Percentiles rank a stretch among this genome's conserved stretches.
Evolutionary conservation across 1,140 invertebrate genomes (phyloP).

Genomic region (Proales similis): DNA sequence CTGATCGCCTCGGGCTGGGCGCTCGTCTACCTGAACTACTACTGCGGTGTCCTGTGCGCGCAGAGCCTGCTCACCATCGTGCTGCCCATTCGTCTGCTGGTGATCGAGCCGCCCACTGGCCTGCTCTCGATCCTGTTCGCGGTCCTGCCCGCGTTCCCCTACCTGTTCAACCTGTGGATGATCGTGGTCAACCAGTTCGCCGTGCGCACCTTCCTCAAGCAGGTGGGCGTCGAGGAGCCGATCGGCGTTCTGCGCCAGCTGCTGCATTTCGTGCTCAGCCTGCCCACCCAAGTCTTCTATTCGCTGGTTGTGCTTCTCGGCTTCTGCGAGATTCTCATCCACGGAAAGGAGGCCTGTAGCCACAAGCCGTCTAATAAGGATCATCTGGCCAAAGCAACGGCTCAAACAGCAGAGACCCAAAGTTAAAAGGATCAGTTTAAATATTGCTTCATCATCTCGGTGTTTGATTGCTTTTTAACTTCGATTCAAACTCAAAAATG

Average conservation of each 20-base stretch:
- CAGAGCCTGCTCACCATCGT: conserved; percentile 40
- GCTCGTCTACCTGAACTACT: conserved; percentile 41
- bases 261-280: conserved; percentile 41
- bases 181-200: conserved; percentile 42
- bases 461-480: too few species aligned
- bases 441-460: too few species aligned
- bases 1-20: conserved; percentile 39
- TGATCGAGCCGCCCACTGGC: conserved; percentile 39
- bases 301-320: conserved; percentile 41
- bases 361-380: conserved; percentile 42
- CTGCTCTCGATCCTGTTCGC: conserved; percentile 39
- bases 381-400: too few species aligned
- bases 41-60: conserved; percentile 42
- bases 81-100: conserved; percentile 38
- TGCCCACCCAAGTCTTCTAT: conserved; percentile 41
- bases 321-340: conserved; percentile 41
- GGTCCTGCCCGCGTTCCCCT: conserved; percentile 40
- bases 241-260: conserved; percentile 41
- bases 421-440: too few species aligned
- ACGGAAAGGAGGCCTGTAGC: conserved; percentile 42
- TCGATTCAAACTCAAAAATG: too few species aligned
- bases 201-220: conserved; percentile 41
- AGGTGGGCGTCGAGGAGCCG: conserved; percentile 39
- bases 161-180: conserved; percentile 41
- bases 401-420: too few species aligned